Evolutionary conservation across 2,113 vertebrate species (phyloP), one percentile per base, ranked within the genome.

Genomic region (Symphodus melops): DNA sequence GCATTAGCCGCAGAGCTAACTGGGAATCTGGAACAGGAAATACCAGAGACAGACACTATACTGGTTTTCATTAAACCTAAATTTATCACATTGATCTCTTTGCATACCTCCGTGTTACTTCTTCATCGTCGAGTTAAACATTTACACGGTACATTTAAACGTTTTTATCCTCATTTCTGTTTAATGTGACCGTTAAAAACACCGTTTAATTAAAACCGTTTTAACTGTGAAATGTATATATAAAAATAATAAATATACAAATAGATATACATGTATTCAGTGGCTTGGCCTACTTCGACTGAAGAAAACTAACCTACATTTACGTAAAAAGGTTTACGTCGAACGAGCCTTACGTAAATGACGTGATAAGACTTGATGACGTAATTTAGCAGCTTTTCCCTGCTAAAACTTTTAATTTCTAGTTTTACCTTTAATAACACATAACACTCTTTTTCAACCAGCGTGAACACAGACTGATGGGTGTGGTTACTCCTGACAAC

Each of bases 21-120:
- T 61, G n/a, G 62, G 63, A 66, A 83, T 54, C 59, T 71, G 69
- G 74, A 86, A 57, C 88, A 89, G 89, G 84, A 90, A 92, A 89
- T 81, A 2, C 77, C 84, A 54, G 14, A 59, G 57, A 10, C 60
- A 48, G 20, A 12, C 52, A 19, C 44, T 23, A 10, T 20, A 39
- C 46, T 5, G 23, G 3, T 48, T 41, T 13, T 1, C 4, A 33
- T 33, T 11, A 3, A 9, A 53, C 51, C 61, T 16, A 20, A 56
- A 42, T 37, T 5, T 8, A 10, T 5, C 57, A 9, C 66, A 49
- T 36, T 37, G 10, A n/a, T 1, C 11, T 0, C 33, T 33, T 2
- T 5, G n/a, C 3, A 25, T 4, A 44, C 14, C 0, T 62, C 4
- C 51, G 12, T 16, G 7, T 37, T 42, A 2, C 17, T 13, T 10